Percentiles rank a stretch among this genome's conserved stretches.
Evolutionary conservation across 2,113 vertebrate genomes (phyloP).

Genomic region (Callocephalon fimbriatum): DNA sequence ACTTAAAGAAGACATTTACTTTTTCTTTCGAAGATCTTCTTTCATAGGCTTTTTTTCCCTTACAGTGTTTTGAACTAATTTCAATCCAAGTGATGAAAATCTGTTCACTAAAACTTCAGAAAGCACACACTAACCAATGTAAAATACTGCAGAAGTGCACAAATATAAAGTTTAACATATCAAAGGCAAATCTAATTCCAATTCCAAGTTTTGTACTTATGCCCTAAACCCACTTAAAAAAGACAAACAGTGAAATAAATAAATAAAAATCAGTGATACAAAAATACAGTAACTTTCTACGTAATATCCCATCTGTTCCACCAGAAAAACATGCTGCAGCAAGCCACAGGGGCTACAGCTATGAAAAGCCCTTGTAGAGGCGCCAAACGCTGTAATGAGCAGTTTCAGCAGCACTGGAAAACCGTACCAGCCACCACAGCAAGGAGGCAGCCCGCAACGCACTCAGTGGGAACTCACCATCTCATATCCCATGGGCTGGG

Average conservation of each 20-base stretch:
- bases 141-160: neutral
- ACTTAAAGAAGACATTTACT: neutral
- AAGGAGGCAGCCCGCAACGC: neutral
- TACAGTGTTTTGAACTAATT: neutral
- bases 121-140: neutral
- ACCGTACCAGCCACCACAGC: neutral
- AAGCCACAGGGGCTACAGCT: constrained; percentile 57
- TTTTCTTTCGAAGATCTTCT: neutral
- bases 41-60: neutral
- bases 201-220: neutral
- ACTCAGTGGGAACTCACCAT: neutral
- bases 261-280: constrained; percentile 17
- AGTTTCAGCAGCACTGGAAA: neutral
- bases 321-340: constrained; percentile 30
- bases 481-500: neutral
- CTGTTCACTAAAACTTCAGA: neutral
- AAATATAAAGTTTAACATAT: neutral
- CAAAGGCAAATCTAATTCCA: neutral
- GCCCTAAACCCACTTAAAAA: neutral
- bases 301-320: constrained; percentile 62
- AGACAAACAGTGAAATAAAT: neutral
- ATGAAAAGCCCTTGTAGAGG: constrained; percentile 35
- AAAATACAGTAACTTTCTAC: constrained; percentile 55
- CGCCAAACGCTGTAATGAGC: constrained; percentile 26
- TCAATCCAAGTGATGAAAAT: neutral